Base-by-base conservation (phyloP, 2,797 vertebrate genomes). In the Squalus acanthias region DNA sequence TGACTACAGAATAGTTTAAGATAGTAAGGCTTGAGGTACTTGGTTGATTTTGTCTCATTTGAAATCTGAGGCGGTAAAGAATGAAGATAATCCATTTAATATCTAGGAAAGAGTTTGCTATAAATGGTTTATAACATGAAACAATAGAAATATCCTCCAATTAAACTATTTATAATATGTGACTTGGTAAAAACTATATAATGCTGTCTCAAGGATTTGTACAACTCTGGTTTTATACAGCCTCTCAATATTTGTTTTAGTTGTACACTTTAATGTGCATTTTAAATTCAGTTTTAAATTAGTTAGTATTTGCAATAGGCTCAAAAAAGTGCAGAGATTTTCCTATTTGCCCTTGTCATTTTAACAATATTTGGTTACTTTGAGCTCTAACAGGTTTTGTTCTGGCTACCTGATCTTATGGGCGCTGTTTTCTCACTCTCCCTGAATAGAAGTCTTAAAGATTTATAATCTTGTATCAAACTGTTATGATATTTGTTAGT, bases 201-300 rank as follows among this genome's bases (percentile, higher is more conserved):
- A 89, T 29, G 88, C 29, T 8, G 0, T 17, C 72, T 33, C 57
- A 91, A 33, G 26, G 12, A 91, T 91, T 91, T 91, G 57, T 91
- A 15, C 82, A 85, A 17, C 17, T 85, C 6, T 50, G 20, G 46
- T 50, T 85, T 85, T 91, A n/a, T 33, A 63, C 1, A n/a, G 26
- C 0, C 15, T 17, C 88, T 91, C 57, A 72, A 72, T 3, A 63
- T 65, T 63, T 63, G 50, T 60, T 50, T 60, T 91, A 50, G 7
- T 79, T 17, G 15, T 85, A 50, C 12, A 17, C 10, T 91, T 91
- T 91, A 33, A 33, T 13, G 29, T n/a, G 53, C 26, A 17, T 63
- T 63, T 88, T 91, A n/a, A 91, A 91, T 91, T 63, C 53, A 91
- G 57, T 63, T 65, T 91, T 91, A 63, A 91, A 63, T 13, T 91